Conservation (phyloP, 1,140 invertebrate genomes). For the Drosophila ogumai region DNA sequence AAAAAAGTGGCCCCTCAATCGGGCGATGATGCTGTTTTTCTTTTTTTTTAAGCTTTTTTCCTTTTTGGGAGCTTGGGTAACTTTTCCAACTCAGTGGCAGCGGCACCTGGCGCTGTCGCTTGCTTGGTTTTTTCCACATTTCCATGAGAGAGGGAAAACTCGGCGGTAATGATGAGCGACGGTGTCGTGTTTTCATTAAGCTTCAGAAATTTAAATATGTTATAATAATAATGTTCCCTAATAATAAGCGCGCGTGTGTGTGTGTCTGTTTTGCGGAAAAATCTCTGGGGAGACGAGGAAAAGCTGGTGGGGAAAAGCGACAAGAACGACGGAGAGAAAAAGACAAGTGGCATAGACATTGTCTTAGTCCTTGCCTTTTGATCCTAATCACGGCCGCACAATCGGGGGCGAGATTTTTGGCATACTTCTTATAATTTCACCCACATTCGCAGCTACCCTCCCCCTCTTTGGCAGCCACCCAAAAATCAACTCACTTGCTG, state of each 20-base stretch:
- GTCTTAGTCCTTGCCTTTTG: conserved; percentile 46
- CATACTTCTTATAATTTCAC: conserved; percentile 36
- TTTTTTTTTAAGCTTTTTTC: neutral
- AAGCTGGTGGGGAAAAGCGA: neutral
- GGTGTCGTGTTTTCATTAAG: conserved; percentile 80
- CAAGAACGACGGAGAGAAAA: conserved; percentile 6
- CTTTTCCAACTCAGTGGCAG: conserved; percentile 33
- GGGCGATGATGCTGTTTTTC: conserved; percentile 13
- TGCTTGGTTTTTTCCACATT: conserved; percentile 18
- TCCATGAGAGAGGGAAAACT: conserved; percentile 23
- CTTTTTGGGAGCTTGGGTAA: conserved; percentile 11
- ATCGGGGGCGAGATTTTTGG: conserved; percentile 45
- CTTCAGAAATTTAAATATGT: conserved; percentile 68
- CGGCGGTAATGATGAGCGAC: conserved; percentile 73
- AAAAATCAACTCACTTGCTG: neutral
- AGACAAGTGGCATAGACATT: conserved; percentile 39
- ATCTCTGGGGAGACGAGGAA: conserved; percentile 21
- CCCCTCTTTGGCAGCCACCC: neutral
- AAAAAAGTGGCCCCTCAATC: conserved; percentile 29
- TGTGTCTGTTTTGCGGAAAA: conserved; percentile 41
- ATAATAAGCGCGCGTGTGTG: conserved; percentile 46
- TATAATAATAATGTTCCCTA: conserved; percentile 71
- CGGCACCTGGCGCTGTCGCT: conserved; percentile 24
- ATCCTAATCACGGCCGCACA: conserved; percentile 48
- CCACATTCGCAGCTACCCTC: conserved; percentile 16